phyloP scores from a whole-genome alignment of 2,113 vertebrate genomes.

The Microtus oregoni region DNA sequence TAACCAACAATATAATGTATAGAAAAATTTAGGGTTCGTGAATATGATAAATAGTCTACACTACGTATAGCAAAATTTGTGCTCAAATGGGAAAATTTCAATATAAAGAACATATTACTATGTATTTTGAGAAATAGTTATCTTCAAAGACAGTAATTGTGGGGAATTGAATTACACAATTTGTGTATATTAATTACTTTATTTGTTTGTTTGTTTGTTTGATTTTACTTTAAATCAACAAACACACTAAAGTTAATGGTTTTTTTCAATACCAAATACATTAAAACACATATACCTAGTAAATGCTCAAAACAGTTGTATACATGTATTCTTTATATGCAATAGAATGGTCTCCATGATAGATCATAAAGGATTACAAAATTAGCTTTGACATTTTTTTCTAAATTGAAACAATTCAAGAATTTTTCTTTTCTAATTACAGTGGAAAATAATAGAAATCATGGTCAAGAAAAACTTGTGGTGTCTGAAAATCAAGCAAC shows the following conservation, averaged over 20 bases:
- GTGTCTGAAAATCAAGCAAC: neutral
- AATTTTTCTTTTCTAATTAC: neutral
- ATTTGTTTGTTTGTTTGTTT: too few relatives aligned
- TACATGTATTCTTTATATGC: neutral
- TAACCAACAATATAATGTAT: too few relatives aligned
- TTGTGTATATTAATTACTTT: neutral
- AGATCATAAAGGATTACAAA: neutral
- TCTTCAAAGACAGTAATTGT: neutral
- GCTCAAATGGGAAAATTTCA: neutral
- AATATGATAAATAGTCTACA: neutral
- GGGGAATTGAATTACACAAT: neutral
- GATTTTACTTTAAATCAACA: neutral
- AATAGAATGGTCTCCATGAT: neutral
- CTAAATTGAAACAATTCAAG: neutral
- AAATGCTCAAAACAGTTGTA: neutral
- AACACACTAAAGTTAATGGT: neutral
- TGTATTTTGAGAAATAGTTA: neutral
- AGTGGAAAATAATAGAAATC: neutral
- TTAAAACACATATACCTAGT: neutral
- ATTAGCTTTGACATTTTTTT: neutral
- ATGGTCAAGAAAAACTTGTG: neutral
- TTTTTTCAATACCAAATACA: neutral
- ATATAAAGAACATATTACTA: neutral
- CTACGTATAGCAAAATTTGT: neutral
- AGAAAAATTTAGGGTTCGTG: too few relatives aligned